Evolutionary conservation across 2,888 invertebrate genomes (phyloP).

Genomic region (Ryuthela nishihirai): DNA sequence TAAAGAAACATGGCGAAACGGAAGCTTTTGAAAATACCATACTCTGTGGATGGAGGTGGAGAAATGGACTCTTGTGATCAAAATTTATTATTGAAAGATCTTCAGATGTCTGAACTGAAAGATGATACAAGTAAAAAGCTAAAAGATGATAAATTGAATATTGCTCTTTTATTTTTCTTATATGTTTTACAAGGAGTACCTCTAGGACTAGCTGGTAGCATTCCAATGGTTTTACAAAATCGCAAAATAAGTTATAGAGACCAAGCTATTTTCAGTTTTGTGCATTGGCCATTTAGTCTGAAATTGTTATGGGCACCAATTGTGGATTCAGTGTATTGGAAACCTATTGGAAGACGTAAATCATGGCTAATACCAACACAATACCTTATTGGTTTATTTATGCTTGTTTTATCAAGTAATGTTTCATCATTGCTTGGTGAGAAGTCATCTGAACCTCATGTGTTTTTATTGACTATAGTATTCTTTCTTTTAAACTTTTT

Average conservation of each 20-base stretch:
- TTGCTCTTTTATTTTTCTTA: conserved; percentile 80
- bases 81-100: too few relatives aligned
- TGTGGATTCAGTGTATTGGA: conserved; percentile 80
- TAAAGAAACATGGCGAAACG: too few relatives aligned
- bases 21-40: too few relatives aligned
- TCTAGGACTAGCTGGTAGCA: conserved; percentile 84
- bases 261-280: conserved; percentile 82
- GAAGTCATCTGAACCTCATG: conserved; percentile 61
- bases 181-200: conserved; percentile 88
- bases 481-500: conserved; percentile 92
- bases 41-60: too few relatives aligned
- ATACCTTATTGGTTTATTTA: conserved; percentile 79
- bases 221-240: conserved; percentile 93
- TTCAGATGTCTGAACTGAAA: too few relatives aligned
- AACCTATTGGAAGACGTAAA: conserved; percentile 85
- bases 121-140: too few relatives aligned
- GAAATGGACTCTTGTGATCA: too few relatives aligned
- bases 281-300: conserved; percentile 80
- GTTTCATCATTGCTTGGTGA: conserved; percentile 74
- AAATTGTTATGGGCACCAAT: conserved; percentile 98
- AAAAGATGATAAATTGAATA: conserved; percentile 58
- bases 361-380: conserved; percentile 86
- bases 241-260: conserved; percentile 89
- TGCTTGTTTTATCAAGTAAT: conserved; percentile 76
- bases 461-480: conserved; percentile 70